Evolutionary conservation across 2,888 invertebrate species (phyloP), one percentile per base, ranked within the genome.

Genomic region (Aphrophora alni): DNA sequence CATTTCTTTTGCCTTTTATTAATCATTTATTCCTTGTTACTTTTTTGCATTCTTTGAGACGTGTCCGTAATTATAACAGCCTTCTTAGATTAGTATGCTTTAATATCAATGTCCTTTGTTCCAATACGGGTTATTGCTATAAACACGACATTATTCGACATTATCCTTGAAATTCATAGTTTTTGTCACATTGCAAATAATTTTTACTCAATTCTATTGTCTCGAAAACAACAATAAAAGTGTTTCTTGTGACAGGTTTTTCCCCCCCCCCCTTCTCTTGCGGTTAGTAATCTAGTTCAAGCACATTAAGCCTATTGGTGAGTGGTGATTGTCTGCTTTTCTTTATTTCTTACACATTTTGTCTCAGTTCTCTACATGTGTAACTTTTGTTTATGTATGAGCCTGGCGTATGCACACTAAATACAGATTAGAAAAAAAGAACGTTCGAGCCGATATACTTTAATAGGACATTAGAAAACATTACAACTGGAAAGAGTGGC

Each of bases 161-260:
- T 59, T 59, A 59, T 59, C 59, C 21, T 59, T 59, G 59, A 59
- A 59, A 59, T 21, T 4, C 21, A 8, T 5, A 59, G 59, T 59
- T 59, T 59, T 59, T 59, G 21, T 59, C 21, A 33, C 33, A 8
- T 21, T 59, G 59, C 59, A 59, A 59, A 59, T 59, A 59, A 59
- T 59, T 59, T 59, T 59, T 59, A 59, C 59, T 21, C 59, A 59
- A 59, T 59, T 59, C 59, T 59, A 59, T 59, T 59, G 59, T 59
- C 59, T 59, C 5, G 59, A 59, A 44, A 21, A 21, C 59, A 59
- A n/a, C n/a, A 59, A n/a, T 21, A 33, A 5, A 33, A 14, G 44
- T 44, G n/a, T 59, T 59, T 59, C 59, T 59, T 59, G n/a, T 10
- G 21, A 21, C 59, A 14, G n/a, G 59, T 59, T 59, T 59, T 59